Base-by-base conservation (phyloP, 2,888 invertebrate genomes). In the Desoria tigrina region DNA sequence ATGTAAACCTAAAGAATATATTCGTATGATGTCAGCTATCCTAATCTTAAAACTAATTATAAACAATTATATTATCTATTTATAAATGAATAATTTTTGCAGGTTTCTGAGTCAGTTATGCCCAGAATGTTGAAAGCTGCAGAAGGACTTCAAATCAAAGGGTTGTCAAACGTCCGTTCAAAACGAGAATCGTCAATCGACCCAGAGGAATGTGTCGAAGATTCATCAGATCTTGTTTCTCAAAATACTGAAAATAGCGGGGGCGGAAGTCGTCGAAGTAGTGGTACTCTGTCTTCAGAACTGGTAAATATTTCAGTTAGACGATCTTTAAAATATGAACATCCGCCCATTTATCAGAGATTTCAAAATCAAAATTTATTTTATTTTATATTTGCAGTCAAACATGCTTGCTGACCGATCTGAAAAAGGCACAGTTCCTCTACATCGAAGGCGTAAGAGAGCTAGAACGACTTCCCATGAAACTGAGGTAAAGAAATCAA, bases 111-210 rank as follows among this genome's bases (percentile, higher is more conserved):
- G 72, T 75, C 77, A 18, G 82, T 83, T 68, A 76, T 83, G 68
- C 80, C 81, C 60, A 77, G 79, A 63, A 77, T 83, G 39, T 72
- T 83, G 39, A 78, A 78, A 3, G 78, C 81, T 37, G 83, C 83
- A 1, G 81, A 82, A 77, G 78, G 78, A 26, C 77, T 83, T 18
- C 81, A 82, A 78, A 79, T 83, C 2, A 83, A 83, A 78, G 83
- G 83, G n/a, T 76, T 82, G 59, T 79, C 79, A 56, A 81, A 80
- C 70, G 79, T 81, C n/a, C n/a, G n/a, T n/a, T n/a, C 11, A 32
- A 32, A 11, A 51, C 73, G 59, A 65, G n/a, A n/a, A n/a, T n/a
- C n/a, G n/a, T n/a, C n/a, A n/a, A n/a, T n/a, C n/a, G n/a, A n/a
- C n/a, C n/a, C n/a, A n/a, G n/a, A n/a, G n/a, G n/a, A n/a, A n/a